phyloP scores from a whole-genome alignment of 2,113 vertebrate species.

The Sciurus niger region DNA sequence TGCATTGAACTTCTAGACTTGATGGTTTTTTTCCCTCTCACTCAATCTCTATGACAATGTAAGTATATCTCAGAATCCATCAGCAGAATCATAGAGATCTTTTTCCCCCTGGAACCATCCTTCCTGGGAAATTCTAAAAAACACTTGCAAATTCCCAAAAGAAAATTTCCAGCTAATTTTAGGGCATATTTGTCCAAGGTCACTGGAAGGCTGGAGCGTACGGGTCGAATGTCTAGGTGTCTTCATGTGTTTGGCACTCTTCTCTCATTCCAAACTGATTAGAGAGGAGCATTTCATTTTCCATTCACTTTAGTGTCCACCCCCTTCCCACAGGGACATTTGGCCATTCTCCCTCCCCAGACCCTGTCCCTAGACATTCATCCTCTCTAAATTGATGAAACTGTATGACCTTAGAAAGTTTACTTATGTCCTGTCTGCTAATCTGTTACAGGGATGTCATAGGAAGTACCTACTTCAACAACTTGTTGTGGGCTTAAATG shows the following conservation, averaged over 20 bases:
- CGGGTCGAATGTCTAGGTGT: constrained; percentile 11
- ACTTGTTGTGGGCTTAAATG: neutral
- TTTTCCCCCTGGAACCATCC: neutral
- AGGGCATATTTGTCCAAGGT: neutral
- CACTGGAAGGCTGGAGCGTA: neutral
- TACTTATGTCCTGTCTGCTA: neutral
- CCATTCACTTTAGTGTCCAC: neutral
- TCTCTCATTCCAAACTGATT: neutral
- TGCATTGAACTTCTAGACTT: neutral
- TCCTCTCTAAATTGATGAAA: neutral
- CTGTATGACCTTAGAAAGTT: neutral
- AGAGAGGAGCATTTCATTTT: neutral
- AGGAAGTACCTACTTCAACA: neutral
- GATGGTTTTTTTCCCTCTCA: neutral
- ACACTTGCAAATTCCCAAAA: constrained; percentile 43
- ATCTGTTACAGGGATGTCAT: neutral
- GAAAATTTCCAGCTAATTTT: constrained; percentile 54
- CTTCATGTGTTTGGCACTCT: neutral
- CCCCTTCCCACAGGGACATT: neutral
- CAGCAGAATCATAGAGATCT: neutral
- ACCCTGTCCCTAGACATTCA: neutral
- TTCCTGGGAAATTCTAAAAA: constrained; percentile 61
- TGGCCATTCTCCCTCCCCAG: neutral
- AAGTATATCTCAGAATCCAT: neutral
- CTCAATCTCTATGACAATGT: neutral